Conservation (phyloP, 2,888 invertebrate species). For the Strigamia transsilvanica region DNA sequence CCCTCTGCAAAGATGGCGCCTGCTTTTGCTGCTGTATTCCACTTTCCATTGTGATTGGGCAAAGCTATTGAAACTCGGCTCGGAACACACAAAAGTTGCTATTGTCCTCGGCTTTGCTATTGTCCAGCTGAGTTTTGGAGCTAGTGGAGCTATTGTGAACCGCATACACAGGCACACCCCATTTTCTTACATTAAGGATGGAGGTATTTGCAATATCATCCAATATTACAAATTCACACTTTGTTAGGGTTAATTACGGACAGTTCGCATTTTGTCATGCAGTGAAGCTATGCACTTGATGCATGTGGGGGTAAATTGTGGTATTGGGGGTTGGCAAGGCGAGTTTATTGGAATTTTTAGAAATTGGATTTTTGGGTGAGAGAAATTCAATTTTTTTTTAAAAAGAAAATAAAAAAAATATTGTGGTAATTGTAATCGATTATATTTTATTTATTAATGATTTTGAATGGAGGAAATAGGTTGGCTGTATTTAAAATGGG, state of each 20-base stretch:
- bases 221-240: not conserved
- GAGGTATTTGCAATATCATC: constrained; percentile 44
- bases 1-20: constrained; percentile 32
- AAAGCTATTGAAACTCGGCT: constrained; percentile 43
- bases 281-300: no score
- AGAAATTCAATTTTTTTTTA: no score
- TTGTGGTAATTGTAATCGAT: no score
- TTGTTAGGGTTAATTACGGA: not conserved
- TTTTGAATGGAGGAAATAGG: not conserved
- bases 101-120: constrained; percentile 49
- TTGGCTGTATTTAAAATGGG: constrained; percentile 4
- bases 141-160: constrained; percentile 49
- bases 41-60: constrained; percentile 49
- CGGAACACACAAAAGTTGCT: constrained; percentile 49
- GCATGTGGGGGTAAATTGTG: no score
- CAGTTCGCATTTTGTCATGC: not conserved
- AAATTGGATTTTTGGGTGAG: no score
- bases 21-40: constrained; percentile 46
- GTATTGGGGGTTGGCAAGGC: no score
- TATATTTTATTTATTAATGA: not conserved
- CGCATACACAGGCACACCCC: constrained; percentile 44
- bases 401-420: no score
- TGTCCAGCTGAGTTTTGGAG: constrained; percentile 48
- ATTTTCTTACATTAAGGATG: constrained; percentile 49
- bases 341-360: no score